Conservation (phyloP, 2,888 invertebrate species). For the Noctua comes region DNA sequence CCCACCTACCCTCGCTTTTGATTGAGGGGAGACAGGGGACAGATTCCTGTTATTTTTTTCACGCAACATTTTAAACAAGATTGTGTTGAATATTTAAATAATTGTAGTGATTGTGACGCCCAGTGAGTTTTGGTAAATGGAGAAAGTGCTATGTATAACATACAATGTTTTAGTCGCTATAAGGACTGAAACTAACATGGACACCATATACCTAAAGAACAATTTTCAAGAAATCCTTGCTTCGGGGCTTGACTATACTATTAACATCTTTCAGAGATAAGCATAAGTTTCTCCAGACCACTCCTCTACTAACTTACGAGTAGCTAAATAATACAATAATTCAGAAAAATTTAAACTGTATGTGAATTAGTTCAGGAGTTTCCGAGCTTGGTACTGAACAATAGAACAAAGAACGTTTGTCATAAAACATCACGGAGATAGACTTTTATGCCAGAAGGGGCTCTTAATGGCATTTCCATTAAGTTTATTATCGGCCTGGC, state of each 20-base stretch:
- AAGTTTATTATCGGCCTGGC: constrained; percentile 52
- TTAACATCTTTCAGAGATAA: background rate
- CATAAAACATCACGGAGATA: constrained; percentile 60
- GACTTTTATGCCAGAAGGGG: constrained; percentile 56
- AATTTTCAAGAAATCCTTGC: background rate
- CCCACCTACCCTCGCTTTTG: constrained; percentile 52
- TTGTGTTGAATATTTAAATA: constrained; percentile 66
- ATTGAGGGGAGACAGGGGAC: constrained; percentile 65
- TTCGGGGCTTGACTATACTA: background rate
- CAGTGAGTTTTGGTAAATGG: background rate
- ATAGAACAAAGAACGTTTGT: constrained; percentile 69
- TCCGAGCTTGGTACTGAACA: constrained; percentile 59
- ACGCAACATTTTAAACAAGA: constrained; percentile 64
- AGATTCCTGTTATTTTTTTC: constrained; percentile 67
- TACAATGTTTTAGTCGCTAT: background rate
- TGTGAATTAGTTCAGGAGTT: constrained; percentile 61
- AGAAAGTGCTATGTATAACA: background rate
- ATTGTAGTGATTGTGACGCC: constrained; percentile 42
- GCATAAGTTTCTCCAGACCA: constrained; percentile 11
- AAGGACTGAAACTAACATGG: background rate
- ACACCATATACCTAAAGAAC: background rate
- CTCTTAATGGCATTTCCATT: constrained; percentile 60
- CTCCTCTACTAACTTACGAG: constrained; percentile 20
- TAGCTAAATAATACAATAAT: constrained; percentile 30
- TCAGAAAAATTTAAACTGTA: constrained; percentile 48